These are phyloP conservation scores for Autographa pulchrina DNA, from an alignment of 2,888 invertebrate species.

Conservation along the genomic window DNA sequence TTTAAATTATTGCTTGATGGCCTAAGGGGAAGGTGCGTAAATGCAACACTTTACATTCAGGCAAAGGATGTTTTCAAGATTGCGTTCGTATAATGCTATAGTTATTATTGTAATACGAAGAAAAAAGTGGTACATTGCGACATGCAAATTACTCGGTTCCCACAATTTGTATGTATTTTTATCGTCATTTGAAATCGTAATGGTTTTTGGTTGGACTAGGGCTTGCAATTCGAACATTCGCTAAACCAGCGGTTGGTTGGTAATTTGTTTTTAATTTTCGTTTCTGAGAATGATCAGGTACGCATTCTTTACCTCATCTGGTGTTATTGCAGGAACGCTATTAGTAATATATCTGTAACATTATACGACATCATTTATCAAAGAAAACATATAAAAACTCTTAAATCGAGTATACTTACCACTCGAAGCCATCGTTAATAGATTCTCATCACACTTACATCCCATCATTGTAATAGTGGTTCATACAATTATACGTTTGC, in stretches of 20 bases:
- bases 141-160: conserved; percentile 35
- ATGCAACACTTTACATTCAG: conserved; percentile 36
- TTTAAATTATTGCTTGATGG: conserved; percentile 33
- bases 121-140: conserved; percentile 33
- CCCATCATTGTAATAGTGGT: background rate
- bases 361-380: background rate
- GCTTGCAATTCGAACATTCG: conserved; percentile 13
- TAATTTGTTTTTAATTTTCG: conserved; percentile 15
- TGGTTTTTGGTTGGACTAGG: conserved; percentile 26
- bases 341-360: background rate
- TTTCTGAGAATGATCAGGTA: background rate
- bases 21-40: conserved; percentile 25
- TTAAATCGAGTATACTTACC: background rate
- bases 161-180: conserved; percentile 38
- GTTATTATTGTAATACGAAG: conserved; percentile 15
- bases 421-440: background rate
- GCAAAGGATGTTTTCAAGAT: conserved; percentile 38
- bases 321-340: background rate
- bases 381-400: background rate
- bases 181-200: conserved; percentile 43
- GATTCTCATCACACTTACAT: conserved; percentile 1
- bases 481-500: conserved; percentile 26
- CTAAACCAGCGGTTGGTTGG: conserved; percentile 1
- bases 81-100: conserved; percentile 16
- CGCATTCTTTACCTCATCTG: background rate